Base-by-base conservation (phyloP, 1,140 invertebrate genomes). In the Drosophila rufa region DNA sequence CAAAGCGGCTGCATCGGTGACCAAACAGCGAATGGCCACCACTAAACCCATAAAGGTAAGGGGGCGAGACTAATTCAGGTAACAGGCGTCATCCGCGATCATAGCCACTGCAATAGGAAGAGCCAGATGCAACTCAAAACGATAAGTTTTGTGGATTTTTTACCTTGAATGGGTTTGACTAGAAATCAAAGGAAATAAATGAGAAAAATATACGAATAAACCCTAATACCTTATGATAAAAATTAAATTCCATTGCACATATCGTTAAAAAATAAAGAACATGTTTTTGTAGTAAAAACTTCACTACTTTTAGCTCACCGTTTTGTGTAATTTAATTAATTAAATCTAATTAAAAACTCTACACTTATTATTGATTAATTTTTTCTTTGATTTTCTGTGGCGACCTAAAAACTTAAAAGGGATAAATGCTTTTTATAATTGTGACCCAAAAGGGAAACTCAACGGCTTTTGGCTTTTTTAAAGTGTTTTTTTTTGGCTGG, bases 31-130 rank as follows among this genome's bases (percentile, higher is more conserved):
- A 55, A 60, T 57, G 58, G 42, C 48, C 55, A 55, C 48, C 55
- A 55, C 56, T 4, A 45, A 58, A 58, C 14, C 55, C 56, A 22
- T 58, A 27, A 27, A 58, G 59, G 33, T 8, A 50, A 61, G 22
- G 12, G 59, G 27, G 19, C 38, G 19, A 67, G 45, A 69, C 66
- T 76, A 76, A 71, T 64, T 46, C 61, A 57, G 48, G 59, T 64
- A 57, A 62, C 79, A 78, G 55, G 55, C 79, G 61, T 69, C 66
- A 76, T 74, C 67, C 75, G 59, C 48, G 76, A 56, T 77, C 59
- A 51, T 47, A 82, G 70, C 43, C 45, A n/a, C 19, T 25, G 53
- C 19, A 14, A 11, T 40, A 11, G 17, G 17, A 15, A 9, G 33
- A 38, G 2, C 17, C 6, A 19, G 14, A 40, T 11, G 7, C 14